These are phyloP conservation scores for Holcopasites calliopsidis DNA, from an alignment of 1,140 invertebrate genomes.

Conservation along the genomic window DNA sequence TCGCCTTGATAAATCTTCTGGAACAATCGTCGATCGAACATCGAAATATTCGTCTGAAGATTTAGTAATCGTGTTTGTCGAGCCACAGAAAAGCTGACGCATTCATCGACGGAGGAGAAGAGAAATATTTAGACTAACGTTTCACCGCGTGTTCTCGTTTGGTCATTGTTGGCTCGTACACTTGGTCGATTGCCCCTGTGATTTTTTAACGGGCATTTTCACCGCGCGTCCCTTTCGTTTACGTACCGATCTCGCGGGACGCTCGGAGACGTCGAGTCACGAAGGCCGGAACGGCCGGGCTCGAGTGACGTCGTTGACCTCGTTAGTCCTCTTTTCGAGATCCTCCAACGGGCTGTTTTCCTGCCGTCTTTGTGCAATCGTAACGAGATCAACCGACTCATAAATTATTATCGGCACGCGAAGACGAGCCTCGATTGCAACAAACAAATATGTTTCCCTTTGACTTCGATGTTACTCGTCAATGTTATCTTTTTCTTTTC, in stretches of 20 bases:
- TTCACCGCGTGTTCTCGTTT: background rate
- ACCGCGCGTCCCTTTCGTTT: background rate
- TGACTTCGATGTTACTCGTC: no score
- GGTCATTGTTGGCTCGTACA: background rate
- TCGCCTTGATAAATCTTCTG: background rate
- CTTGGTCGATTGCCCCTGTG: background rate
- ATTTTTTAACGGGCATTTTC: slow-evolving; percentile 32
- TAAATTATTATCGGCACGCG: slow-evolving; percentile 46
- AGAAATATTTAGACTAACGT: slow-evolving; percentile 7
- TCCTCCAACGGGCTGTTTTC: slow-evolving; percentile 41
- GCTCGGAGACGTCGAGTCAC: slow-evolving; percentile 34
- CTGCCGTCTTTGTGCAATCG: slow-evolving; percentile 49
- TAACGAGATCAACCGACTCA: slow-evolving; percentile 47
- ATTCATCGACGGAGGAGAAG: background rate
- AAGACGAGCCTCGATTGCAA: slow-evolving; percentile 29
- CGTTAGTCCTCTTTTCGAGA: slow-evolving; percentile 56
- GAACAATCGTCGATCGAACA: no score
- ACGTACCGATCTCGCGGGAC: background rate
- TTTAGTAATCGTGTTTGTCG: background rate
- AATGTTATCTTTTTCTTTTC: no score
- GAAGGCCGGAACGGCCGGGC: slow-evolving; percentile 43
- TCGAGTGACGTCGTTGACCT: slow-evolving; percentile 56
- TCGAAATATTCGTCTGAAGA: no score
- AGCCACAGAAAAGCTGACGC: background rate
- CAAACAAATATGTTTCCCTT: no score